Evolutionary conservation across 2,888 invertebrate genomes (phyloP).

Genomic region (Ryuthela nishihirai): DNA sequence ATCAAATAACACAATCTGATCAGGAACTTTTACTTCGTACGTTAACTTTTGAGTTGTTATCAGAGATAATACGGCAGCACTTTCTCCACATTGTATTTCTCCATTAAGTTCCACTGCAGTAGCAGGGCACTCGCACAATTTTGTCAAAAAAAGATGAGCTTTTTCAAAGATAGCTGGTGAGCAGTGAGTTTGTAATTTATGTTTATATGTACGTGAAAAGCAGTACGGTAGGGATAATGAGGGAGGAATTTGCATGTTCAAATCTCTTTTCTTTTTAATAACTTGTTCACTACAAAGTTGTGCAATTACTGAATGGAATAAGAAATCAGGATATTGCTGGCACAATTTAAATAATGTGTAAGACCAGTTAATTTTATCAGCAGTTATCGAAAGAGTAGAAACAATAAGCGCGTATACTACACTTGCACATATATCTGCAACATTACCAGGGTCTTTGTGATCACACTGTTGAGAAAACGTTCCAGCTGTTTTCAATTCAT

Average conservation of each 20-base stretch:
- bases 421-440: slow-evolving; percentile 57
- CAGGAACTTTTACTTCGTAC: slow-evolving; percentile 15
- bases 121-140: background rate
- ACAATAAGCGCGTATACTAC: slow-evolving; percentile 58
- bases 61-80: slow-evolving; percentile 19
- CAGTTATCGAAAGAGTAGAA: slow-evolving; percentile 23
- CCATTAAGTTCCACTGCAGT: slow-evolving; percentile 12
- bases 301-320: slow-evolving; percentile 60
- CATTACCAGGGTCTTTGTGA: slow-evolving; percentile 51
- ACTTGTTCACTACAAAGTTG: slow-evolving; percentile 61
- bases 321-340: slow-evolving; percentile 65
- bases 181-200: slow-evolving; percentile 18
- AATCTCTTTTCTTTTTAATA: slow-evolving; percentile 57
- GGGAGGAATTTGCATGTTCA: slow-evolving; percentile 53
- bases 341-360: slow-evolving; percentile 67
- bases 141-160: slow-evolving; percentile 4
- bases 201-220: slow-evolving; percentile 21
- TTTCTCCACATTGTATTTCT: slow-evolving; percentile 17
- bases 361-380: slow-evolving; percentile 61
- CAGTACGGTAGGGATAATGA: slow-evolving; percentile 55
- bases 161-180: slow-evolving; percentile 15
- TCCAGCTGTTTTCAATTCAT: slow-evolving; percentile 4
- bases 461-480: slow-evolving; percentile 1
- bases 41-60: slow-evolving; percentile 1
- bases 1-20: slow-evolving; percentile 31